Conservation (phyloP, 2,797 vertebrate species). For the Syngnathus rostellatus region DNA sequence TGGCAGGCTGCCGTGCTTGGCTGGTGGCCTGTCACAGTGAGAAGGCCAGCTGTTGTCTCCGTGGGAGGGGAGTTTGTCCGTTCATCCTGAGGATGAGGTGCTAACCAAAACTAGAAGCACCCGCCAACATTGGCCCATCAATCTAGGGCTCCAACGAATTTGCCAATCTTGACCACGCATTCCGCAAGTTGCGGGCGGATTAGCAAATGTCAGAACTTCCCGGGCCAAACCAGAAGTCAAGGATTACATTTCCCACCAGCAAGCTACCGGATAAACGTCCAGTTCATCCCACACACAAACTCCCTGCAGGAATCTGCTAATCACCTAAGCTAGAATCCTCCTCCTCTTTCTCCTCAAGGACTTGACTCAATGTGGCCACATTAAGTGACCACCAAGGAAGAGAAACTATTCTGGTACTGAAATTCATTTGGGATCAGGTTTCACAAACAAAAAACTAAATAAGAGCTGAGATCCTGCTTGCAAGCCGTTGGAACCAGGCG, state of each 20-base stretch:
- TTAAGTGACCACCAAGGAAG: constrained; percentile 33
- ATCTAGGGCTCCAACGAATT: constrained; percentile 14
- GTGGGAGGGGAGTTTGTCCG: constrained; percentile 17
- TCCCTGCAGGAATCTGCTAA: constrained; percentile 42
- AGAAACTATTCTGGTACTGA: constrained; percentile 11
- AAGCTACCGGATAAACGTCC: constrained; percentile 14
- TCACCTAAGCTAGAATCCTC: constrained; percentile 30
- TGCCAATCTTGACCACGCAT: constrained; percentile 9
- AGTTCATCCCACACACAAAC: constrained; percentile 41
- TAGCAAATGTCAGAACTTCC: constrained; percentile 1
- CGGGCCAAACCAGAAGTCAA: constrained; percentile 10
- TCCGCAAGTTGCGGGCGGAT: constrained; percentile 2
- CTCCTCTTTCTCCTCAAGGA: constrained; percentile 25
- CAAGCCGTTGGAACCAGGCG: neutral
- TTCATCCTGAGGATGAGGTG: constrained; percentile 20
- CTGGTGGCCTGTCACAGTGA: constrained; percentile 48
- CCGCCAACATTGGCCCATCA: constrained; percentile 17
- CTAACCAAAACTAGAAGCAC: constrained; percentile 28
- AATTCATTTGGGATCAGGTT: constrained; percentile 18
- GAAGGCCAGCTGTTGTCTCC: constrained; percentile 55
- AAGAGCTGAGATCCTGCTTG: neutral
- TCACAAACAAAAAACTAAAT: neutral
- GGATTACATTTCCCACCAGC: constrained; percentile 19
- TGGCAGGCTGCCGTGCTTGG: constrained; percentile 39
- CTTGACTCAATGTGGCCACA: constrained; percentile 43